Base-by-base conservation (phyloP, 2,797 vertebrate genomes). In the Hippocampus kuda region DNA sequence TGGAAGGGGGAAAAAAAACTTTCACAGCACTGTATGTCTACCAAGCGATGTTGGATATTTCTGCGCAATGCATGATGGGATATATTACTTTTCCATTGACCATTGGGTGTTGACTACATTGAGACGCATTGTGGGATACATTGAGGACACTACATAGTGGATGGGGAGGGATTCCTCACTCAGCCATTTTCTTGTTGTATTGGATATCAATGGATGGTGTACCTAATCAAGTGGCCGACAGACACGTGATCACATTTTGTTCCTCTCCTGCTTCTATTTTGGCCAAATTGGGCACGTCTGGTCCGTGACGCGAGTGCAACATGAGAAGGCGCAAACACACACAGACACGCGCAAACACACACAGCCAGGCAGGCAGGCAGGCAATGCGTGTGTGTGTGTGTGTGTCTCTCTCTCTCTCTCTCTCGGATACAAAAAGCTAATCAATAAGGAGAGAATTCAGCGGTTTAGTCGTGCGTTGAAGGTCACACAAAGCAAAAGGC, bases 401-500 rank as follows among this genome's bases (percentile, higher is more conserved):
- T 13, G 10, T 60, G 72, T 78, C 66, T 34, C 57, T 60, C 73
- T 77, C 68, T 34, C 57, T 60, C 73, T 77, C 68, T 80, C 80
- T 78, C 75, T 73, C 68, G 63, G 59, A 56, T 70, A 76, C 74
- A 77, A 38, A 60, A 60, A 70, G 70, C 48, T 76, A 83, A 90
- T 89, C 86, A 77, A 88, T 90, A 83, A 86, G 77, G 72, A 78
- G 63, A 48, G 63, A 65, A 26, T 65, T 65, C 44, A 65, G 24
- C 67, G 6, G 60, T 77, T 72, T 78, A 72, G 68, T 72, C 79
- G 76, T 80, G 81, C 41, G 0, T 68, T 86, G 87, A 88, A 90
- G 88, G 89, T 89, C 87, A 87, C 75, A n/a, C 72, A 68, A 75
- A 80, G 74, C 75, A 70, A 84, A 79, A 84, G 77, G 76, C 83